Base-by-base conservation (phyloP, 2,113 vertebrate genomes). In the Alligator sinensis region DNA sequence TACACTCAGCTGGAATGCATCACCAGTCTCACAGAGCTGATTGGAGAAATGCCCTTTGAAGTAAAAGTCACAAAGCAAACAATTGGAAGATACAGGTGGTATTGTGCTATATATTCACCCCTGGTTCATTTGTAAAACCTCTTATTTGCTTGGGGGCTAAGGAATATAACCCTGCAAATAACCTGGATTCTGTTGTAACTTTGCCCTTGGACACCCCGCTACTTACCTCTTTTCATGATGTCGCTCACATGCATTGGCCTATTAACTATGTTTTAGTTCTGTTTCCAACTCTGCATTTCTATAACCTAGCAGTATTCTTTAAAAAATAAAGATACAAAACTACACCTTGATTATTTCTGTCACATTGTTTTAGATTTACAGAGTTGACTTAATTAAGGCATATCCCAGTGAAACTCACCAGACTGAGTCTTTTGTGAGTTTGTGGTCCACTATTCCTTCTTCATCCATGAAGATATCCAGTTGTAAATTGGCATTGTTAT, bases 401-500 rank as follows among this genome's bases (percentile, higher is more conserved):
- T 63, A 94, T 93, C 54, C 64, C 66, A 75, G 72, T 70, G 84
- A 81, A 64, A 98, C 98, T 97, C 97, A 99, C 99, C 99, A 99
- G 96, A 99, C 97, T 0, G 99, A 99, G 87, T 99, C 99, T 91
- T 93, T 99, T 77, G 99, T 99, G 95, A 98, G 97, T n/a, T 14
- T 96, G 72, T 98, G 97, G 93, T 99, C 98, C 72, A 99, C 92
- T 12, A 96, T 98, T 75, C 99, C 98, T 7, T 98, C 97, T 0
- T 99, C 98, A 61, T 99, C 98, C 95, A 99, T 87, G 95, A 99
- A 99, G 93, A 99, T 97, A 90, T 99, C 99, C 70, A 98, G 92
- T 91, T 98, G 99, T 94, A 99, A 96, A 95, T 99, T 99, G 68
- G 98, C 99, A 3, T 99, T 96, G 18, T 99, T 99, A 95, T 99